phyloP scores from a whole-genome alignment of 2,113 vertebrate genomes.

The Lichenostomus cassidix region DNA sequence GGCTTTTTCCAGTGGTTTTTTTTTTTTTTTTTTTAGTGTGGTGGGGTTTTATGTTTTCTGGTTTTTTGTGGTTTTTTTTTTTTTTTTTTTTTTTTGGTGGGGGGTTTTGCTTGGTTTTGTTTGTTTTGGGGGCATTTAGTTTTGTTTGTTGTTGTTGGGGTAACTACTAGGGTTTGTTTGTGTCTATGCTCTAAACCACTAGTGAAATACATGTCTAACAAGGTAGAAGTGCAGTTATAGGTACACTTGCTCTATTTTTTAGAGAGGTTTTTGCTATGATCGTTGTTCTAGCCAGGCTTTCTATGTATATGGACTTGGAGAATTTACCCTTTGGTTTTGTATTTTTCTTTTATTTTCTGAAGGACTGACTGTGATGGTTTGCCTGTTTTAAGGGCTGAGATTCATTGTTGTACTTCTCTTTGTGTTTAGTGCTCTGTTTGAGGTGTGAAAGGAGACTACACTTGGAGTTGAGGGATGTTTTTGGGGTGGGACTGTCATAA shows the following conservation, averaged over 20 bases:
- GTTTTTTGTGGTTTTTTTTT: too few relatives aligned
- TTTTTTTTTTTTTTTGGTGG: background rate
- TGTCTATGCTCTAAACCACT: background rate
- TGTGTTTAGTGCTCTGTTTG: background rate
- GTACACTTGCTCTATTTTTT: background rate
- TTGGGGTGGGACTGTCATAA: background rate
- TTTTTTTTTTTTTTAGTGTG: too few relatives aligned
- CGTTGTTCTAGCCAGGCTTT: background rate
- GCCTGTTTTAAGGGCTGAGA: background rate
- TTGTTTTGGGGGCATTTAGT: too few relatives aligned
- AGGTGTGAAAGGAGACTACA: background rate
- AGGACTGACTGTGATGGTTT: background rate
- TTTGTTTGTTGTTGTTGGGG: background rate
- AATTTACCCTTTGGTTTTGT: background rate
- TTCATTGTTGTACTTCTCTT: background rate
- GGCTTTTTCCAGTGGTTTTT: background rate
- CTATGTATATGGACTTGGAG: background rate
- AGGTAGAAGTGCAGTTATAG: background rate
- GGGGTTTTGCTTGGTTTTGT: too few relatives aligned
- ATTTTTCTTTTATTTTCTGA: fast-evolving
- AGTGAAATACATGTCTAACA: background rate
- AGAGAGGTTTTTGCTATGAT: fast-evolving
- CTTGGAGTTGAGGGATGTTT: background rate
- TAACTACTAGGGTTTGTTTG: background rate
- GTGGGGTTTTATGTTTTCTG: too few relatives aligned